A percentile compares a stretch with the other conserved stretches of the same genome.
These are phyloP conservation scores for Rhaphigaster nebulosa DNA, from an alignment of 2,888 invertebrate genomes.

Conservation along the genomic window DNA sequence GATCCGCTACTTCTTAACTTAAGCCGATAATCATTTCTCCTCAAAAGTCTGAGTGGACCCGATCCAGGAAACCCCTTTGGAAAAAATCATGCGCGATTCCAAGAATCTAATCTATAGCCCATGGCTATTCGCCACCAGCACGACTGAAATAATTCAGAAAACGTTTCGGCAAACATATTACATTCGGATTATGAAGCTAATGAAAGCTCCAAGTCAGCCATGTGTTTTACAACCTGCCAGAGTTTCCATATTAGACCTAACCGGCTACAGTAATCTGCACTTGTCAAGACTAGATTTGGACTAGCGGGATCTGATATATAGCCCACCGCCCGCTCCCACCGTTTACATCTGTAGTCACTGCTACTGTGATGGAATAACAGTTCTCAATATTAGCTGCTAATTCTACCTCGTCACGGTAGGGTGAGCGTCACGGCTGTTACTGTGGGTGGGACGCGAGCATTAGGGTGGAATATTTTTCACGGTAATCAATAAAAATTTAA, in stretches of 20 bases:
- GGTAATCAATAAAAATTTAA: neutral
- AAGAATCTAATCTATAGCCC: neutral
- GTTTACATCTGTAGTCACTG: conserved; percentile 12
- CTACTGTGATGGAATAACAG: conserved; percentile 32
- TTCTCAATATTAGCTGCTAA: conserved; percentile 11
- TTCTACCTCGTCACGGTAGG: conserved; percentile 16
- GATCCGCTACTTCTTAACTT: neutral
- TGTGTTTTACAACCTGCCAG: neutral
- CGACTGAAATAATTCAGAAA: neutral
- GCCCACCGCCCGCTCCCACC: neutral
- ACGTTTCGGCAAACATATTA: neutral
- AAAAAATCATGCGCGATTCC: neutral
- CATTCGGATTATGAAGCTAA: neutral
- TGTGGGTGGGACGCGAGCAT: neutral
- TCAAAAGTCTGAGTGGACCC: neutral
- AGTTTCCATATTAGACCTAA: neutral
- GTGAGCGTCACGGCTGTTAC: neutral
- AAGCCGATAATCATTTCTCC: neutral
- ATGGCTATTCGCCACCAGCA: neutral
- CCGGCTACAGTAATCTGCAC: neutral
- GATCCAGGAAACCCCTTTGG: neutral
- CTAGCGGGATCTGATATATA: conserved; percentile 24
- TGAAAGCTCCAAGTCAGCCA: neutral
- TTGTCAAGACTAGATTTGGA: conserved; percentile 26
- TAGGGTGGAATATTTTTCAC: neutral